phyloP scores from a whole-genome alignment of 1,140 invertebrate species.

The Drosophila willistoni region DNA sequence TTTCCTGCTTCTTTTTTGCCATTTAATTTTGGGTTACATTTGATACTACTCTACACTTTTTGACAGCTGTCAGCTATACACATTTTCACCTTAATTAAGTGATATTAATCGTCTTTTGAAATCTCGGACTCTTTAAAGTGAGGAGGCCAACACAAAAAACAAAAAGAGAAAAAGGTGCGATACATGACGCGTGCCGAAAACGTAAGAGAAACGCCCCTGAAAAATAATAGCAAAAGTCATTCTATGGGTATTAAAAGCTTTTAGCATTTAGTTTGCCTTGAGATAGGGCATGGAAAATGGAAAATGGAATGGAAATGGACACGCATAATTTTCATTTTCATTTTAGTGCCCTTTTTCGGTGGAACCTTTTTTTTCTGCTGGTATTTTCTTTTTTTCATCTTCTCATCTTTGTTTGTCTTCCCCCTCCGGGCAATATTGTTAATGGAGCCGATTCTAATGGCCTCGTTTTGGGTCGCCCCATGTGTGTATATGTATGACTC shows the following conservation, averaged over 20 bases:
- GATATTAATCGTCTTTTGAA: constrained; percentile 73
- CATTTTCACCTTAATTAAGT: constrained; percentile 82
- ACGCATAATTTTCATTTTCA: constrained; percentile 79
- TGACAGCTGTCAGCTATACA: constrained; percentile 76
- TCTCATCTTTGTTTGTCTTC: constrained; percentile 1
- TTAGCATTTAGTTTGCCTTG: constrained; percentile 53
- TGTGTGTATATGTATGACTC: background rate
- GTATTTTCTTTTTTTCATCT: background rate
- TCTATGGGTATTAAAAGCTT: constrained; percentile 72
- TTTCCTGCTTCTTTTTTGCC: constrained; percentile 36
- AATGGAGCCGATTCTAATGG: constrained; percentile 75
- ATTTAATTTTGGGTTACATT: constrained; percentile 56
- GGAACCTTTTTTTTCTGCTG: constrained; percentile 40
- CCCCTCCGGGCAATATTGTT: constrained; percentile 66
- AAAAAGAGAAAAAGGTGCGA: constrained; percentile 37
- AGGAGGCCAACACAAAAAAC: background rate
- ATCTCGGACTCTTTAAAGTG: constrained; percentile 39
- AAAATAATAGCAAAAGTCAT: constrained; percentile 49
- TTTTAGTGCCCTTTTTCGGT: constrained; percentile 62
- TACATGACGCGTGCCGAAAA: constrained; percentile 41
- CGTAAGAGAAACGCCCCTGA: constrained; percentile 22
- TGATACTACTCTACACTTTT: constrained; percentile 56
- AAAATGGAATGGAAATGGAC: constrained; percentile 35
- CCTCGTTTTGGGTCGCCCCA: constrained; percentile 30
- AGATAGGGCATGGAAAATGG: constrained; percentile 38